Percentiles rank a stretch among this genome's conserved stretches.
Conservation (phyloP, 1,140 invertebrate genomes). For the Euglossa dilemma region DNA sequence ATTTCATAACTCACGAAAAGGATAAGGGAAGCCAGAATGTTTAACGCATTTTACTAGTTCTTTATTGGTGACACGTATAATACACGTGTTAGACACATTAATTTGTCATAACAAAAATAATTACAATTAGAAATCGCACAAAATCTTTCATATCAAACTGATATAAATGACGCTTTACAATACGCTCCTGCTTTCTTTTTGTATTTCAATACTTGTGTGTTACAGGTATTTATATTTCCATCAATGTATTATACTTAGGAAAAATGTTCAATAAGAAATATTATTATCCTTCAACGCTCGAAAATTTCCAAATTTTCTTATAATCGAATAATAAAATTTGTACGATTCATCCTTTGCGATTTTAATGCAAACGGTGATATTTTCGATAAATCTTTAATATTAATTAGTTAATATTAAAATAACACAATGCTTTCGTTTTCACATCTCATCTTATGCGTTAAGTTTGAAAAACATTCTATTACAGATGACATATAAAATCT, state of each 20-base stretch:
- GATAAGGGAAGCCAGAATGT: neutral
- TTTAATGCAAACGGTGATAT: neutral
- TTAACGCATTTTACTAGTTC: constrained; percentile 45
- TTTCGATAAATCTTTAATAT: neutral
- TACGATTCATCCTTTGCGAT: neutral
- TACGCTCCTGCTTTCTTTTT: neutral
- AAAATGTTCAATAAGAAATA: neutral
- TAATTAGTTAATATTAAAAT: neutral
- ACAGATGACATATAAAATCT: neutral
- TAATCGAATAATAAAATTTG: neutral
- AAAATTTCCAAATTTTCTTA: neutral
- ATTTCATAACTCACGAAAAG: neutral
- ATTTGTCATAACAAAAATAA: constrained; percentile 56
- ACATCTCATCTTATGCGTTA: neutral
- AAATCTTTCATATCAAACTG: constrained; percentile 50
- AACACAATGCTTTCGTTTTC: neutral
- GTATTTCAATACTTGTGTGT: constrained; percentile 2
- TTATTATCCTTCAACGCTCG: neutral
- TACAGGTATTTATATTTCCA: neutral
- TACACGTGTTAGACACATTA: constrained; percentile 45
- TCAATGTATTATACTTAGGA: neutral
- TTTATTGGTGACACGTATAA: constrained; percentile 62
- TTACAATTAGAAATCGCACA: constrained; percentile 53
- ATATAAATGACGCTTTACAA: constrained; percentile 32
- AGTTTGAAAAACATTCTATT: neutral